Evolutionary conservation across 2,888 invertebrate species (phyloP), one percentile per base, ranked within the genome.

Genomic region (Exephanes ischioxanthus): DNA sequence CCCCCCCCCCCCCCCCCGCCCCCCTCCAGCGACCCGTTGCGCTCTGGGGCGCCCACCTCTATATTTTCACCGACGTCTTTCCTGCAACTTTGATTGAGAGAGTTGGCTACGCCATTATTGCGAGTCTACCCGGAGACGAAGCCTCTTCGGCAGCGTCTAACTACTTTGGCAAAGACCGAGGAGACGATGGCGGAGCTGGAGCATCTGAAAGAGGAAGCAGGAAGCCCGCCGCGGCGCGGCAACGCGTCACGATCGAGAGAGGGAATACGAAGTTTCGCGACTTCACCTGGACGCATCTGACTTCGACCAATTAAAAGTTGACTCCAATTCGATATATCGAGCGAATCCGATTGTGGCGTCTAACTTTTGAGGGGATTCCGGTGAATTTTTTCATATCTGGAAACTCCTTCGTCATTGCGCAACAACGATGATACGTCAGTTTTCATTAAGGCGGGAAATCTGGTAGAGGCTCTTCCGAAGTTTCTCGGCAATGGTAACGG

Each of bases 291-390:
- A 80, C 78, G 67, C 73, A 84, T 84, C 80, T 80, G 73, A 75
- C 80, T 73, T 80, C 66, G 76, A 58, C 66, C 87, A 87, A 88
- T 87, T 87, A 87, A 88, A 88, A 88, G 80, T 87, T 86, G 26
- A 30, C 51, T 48, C 22, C 55, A 61, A 33, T 78, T 83, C 84
- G 82, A 83, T 86, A 80, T 79, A 83, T 86, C 72, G 76, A 48
- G 45, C 48, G 48, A n/a, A 41, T 16, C 68, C 55, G 63, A 79
- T 79, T 80, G 68, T 79, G 51, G 14, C 55, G 19, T 55, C 55
- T 2, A 11, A 6, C n/a, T 11, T 55, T 22, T 9, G 26, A 26
- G 55, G 1, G 11, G 19, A 26, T 22, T 7, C 55, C 19, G 55
- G 11, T 0, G 2, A 22, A 55, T 22, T 55, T 55, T 55, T 22